These are phyloP conservation scores for Oconnorella tubifera DNA, from an alignment of 2,888 invertebrate genomes.

Conservation along the genomic window DNA sequence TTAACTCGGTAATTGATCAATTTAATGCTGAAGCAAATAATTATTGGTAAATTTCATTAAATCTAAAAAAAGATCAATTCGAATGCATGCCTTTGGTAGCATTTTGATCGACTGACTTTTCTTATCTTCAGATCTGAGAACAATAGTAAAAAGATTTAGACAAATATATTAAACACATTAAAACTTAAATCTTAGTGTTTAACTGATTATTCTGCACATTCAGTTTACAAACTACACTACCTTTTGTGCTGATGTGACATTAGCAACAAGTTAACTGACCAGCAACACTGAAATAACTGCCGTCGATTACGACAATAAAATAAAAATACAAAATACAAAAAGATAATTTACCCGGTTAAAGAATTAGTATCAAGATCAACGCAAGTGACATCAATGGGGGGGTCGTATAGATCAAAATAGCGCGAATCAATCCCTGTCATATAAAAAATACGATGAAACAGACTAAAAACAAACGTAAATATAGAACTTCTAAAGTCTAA, in stretches of 20 bases:
- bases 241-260: no score
- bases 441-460: no score
- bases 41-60: neutral
- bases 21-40: neutral
- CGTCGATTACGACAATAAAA: no score
- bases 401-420: slow-evolving; percentile 89
- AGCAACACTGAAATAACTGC: no score
- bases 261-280: no score
- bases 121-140: slow-evolving; percentile 72
- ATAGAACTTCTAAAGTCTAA: no score
- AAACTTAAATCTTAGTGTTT: no score
- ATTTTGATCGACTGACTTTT: slow-evolving; percentile 65
- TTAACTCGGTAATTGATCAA: neutral
- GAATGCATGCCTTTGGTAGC: slow-evolving; percentile 47
- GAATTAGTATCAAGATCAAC: slow-evolving; percentile 97
- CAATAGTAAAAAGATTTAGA: neutral
- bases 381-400: slow-evolving; percentile 93
- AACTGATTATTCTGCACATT: no score
- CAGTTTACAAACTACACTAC: no score
- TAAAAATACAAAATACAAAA: slow-evolving; percentile 2
- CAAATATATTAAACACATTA: no score
- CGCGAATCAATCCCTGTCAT: slow-evolving; percentile 86
- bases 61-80: neutral
- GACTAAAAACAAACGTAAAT: no score
- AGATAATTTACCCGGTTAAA: slow-evolving; percentile 65